These are phyloP conservation scores for Umimayanthus chanpuru DNA, from an alignment of 92 coral and sea anemone genomes.

Conservation along the genomic window DNA sequence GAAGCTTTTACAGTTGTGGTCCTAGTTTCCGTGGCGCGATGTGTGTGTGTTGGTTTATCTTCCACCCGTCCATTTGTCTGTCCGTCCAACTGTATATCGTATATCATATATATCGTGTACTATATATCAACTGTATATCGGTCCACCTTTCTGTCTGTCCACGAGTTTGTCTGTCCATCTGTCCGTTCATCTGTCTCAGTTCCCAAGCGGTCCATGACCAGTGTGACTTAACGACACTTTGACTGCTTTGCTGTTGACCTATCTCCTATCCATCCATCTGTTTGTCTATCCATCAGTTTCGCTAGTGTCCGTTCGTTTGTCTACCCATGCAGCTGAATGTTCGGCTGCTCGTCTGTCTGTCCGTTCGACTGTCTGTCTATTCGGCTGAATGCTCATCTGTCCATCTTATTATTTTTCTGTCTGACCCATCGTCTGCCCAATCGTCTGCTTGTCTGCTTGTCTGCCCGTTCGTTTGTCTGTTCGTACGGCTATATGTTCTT, in stretches of 20 bases:
- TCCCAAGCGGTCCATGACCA: too few relatives aligned
- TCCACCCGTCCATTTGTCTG: neutral
- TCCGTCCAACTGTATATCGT: too few relatives aligned
- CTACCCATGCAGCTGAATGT: neutral
- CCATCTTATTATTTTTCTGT: neutral
- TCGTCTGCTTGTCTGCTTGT: neutral
- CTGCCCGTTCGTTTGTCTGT: neutral
- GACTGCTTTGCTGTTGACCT: too few relatives aligned
- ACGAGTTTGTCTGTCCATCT: too few relatives aligned
- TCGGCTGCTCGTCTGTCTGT: neutral
- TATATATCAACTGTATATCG: too few relatives aligned
- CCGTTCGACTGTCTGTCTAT: too few relatives aligned
- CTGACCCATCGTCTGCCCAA: neutral
- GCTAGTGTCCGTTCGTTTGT: neutral
- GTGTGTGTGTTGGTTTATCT: neutral
- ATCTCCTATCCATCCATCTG: neutral
- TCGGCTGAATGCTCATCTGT: too few relatives aligned
- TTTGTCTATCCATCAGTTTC: neutral
- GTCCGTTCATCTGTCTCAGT: too few relatives aligned
- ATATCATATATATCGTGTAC: too few relatives aligned
- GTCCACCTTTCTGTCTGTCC: too few relatives aligned
- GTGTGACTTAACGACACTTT: too few relatives aligned
- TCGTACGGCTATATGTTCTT: too few relatives aligned
- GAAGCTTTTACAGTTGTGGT: neutral
- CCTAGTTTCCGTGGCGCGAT: neutral